Percentiles rank a stretch among this genome's conserved stretches.
Conservation (phyloP, 2,113 vertebrate species). For the Pterocles burchelli region DNA sequence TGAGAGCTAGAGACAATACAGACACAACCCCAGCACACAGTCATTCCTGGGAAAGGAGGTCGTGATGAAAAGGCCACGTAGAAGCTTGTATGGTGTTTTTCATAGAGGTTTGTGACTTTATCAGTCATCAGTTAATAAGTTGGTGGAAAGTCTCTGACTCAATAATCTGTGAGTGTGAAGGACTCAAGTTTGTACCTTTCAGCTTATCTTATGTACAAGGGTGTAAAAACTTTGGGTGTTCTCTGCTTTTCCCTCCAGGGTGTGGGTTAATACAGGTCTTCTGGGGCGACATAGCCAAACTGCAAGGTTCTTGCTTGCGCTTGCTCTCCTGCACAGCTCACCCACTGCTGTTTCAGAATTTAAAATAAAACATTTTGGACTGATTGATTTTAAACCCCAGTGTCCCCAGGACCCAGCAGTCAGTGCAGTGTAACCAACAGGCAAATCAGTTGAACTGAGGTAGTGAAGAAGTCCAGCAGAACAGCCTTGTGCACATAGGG, state of each 20-base stretch:
- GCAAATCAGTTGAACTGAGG: neutral
- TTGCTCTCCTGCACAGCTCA: accelerated
- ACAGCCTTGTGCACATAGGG: neutral
- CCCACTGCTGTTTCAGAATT: neutral
- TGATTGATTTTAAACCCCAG: neutral
- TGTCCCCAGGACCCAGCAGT: neutral
- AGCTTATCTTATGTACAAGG: neutral
- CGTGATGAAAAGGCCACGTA: neutral
- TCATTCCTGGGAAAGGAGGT: neutral
- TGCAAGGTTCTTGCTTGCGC: neutral
- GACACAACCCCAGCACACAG: neutral
- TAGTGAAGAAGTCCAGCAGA: neutral
- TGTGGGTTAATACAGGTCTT: neutral
- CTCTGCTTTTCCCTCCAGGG: neutral
- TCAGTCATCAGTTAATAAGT: neutral
- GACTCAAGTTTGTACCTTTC: neutral
- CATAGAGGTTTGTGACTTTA: neutral
- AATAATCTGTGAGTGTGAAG: neutral
- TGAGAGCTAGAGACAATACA: neutral
- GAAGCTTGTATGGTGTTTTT: neutral
- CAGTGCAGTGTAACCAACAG: neutral
- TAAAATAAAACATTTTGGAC: neutral
- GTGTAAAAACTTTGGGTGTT: neutral
- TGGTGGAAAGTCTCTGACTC: neutral
- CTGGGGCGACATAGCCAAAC: neutral